Evolutionary conservation across 2,797 vertebrate species (phyloP), one percentile per base, ranked within the genome.

Genomic region (Onychomys torridus): DNA sequence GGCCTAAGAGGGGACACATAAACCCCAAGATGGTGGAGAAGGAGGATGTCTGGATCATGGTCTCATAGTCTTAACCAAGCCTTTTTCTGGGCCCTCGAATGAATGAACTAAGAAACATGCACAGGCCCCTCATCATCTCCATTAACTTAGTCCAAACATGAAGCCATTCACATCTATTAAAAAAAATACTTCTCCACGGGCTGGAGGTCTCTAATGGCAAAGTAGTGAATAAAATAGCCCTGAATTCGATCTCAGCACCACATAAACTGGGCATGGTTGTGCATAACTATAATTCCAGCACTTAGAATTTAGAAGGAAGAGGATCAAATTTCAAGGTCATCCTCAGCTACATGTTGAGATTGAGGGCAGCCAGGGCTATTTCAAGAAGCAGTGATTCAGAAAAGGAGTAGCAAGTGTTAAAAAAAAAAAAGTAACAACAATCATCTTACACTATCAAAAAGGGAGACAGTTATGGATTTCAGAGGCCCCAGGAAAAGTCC

Each of bases 141-240:
- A 27, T 43, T 43, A 99, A 99, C 97, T 99, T 99, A 25, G 98
- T 99, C 99, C 99, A 34, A 99, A 99, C 99, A 99, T 99, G 75
- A 99, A 99, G 46, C 99, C 98, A 0, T 99, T 99, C 98, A 99
- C 91, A 10, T 99, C 99, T 49, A 99, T 99, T n/a, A 98, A 96
- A 99, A 99, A 96, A 99, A 98, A 21, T 99, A 99, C 97, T 99
- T 99, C 71, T 99, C 98, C 65, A 99, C 98, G 37, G 99, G 98
- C 1, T 98, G 99, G 95, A 99, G 98, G 11, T 98, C 99, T 95
- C 99, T 98, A 9, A 99, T 99, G 89, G 99, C 99, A 97, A 99
- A 99, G 93, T 98, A 99, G 97, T 99, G 99, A 96, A 99, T 98
- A 96, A 99, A 99, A 97, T n/a, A 67, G 12, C 19, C 43, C 43